Conservation (phyloP, 2,113 vertebrate species). For the Sceloporus tristichus region DNA sequence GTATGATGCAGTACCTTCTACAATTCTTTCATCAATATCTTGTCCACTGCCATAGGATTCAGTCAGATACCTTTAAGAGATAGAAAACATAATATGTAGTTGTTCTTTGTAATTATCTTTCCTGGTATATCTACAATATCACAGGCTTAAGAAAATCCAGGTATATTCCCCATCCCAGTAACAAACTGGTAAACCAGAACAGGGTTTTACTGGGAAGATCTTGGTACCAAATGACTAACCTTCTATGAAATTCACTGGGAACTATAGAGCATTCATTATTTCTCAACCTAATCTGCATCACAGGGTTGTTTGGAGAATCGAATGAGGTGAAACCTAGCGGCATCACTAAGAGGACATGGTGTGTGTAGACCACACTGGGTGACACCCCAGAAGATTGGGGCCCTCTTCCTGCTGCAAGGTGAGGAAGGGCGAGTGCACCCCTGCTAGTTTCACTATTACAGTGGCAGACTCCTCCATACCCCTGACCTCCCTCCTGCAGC, state of each 20-base stretch:
- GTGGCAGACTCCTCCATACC: no score
- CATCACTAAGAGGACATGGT: no score
- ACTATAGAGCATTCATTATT: not conserved
- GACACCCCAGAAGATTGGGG: no score
- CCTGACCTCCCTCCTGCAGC: no score
- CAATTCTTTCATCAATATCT: conserved; percentile 97
- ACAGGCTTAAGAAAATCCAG: not conserved
- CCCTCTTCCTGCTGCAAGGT: no score
- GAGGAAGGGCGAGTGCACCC: no score
- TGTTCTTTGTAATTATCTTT: not conserved
- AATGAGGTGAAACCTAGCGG: not conserved
- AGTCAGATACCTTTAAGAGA: conserved; percentile 88
- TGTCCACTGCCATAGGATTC: conserved; percentile 95
- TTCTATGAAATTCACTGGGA: not conserved
- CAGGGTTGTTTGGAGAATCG: no score
- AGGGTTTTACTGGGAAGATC: not conserved
- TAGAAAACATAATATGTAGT: conserved; percentile 28
- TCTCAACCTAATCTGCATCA: not conserved
- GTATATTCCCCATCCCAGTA: no score
- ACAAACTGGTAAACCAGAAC: no score
- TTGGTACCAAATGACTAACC: not conserved
- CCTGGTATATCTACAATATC: not conserved
- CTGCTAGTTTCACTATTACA: no score
- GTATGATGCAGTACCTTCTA: conserved; percentile 86
- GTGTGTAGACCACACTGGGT: no score